Evolutionary conservation across 2,888 invertebrate species (phyloP).

Genomic region (Autographa pulchrina): DNA sequence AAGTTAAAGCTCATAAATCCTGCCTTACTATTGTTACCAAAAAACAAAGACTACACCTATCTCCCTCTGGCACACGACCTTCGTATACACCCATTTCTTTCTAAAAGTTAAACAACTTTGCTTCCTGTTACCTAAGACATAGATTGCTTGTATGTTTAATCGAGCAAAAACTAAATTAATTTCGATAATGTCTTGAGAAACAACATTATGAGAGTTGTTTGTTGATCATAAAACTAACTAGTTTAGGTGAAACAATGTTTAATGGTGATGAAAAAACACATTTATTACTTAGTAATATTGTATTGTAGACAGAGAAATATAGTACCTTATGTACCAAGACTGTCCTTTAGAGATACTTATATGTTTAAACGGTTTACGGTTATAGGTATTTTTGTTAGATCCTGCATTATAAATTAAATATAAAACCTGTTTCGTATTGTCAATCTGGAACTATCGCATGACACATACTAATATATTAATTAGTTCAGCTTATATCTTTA

Average conservation of each 20-base stretch:
- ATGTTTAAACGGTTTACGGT: no score
- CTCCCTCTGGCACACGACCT: slow-evolving; percentile 12
- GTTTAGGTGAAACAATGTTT: background rate
- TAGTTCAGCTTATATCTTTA: no score
- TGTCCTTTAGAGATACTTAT: no score
- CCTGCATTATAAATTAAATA: no score
- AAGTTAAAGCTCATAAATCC: slow-evolving; percentile 66
- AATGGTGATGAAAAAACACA: background rate
- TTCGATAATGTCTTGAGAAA: slow-evolving; percentile 48
- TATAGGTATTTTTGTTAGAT: no score
- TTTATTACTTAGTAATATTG: background rate
- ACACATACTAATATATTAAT: no score
- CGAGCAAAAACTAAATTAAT: slow-evolving; percentile 64
- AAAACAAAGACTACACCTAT: slow-evolving; percentile 60
- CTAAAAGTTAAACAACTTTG: slow-evolving; percentile 30
- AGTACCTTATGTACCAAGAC: no score
- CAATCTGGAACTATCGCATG: no score
- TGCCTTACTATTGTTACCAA: slow-evolving; percentile 63
- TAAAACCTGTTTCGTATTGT: no score
- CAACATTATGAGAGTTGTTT: slow-evolving; percentile 41
- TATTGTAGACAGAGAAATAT: no score
- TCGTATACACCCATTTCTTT: slow-evolving; percentile 26
- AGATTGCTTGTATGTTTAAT: slow-evolving; percentile 59
- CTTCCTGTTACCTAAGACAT: slow-evolving; percentile 53
- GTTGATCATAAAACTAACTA: slow-evolving; percentile 26